These are phyloP conservation scores for Monopterus albus DNA, from an alignment of 2,113 vertebrate genomes.

Conservation along the genomic window DNA sequence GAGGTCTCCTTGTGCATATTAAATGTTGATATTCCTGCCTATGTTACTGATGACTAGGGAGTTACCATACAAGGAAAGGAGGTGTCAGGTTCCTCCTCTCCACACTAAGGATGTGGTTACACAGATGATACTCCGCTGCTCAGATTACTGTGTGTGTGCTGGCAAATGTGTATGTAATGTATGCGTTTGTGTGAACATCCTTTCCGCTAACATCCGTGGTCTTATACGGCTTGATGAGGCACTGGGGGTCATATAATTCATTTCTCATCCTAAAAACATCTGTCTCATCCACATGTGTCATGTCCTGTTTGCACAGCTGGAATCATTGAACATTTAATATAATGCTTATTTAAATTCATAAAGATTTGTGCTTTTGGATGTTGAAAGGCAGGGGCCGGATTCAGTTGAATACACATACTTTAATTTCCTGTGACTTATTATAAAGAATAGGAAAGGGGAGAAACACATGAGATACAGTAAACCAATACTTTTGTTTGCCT, in stretches of 20 bases:
- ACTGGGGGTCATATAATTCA: conserved; percentile 9
- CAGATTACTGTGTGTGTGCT: conserved; percentile 54
- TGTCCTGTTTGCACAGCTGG: conserved; percentile 15
- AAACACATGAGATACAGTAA: neutral
- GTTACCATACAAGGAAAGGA: conserved; percentile 55
- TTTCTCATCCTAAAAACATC: conserved; percentile 18
- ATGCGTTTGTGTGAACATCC: conserved; percentile 32
- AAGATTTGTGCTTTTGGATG: neutral
- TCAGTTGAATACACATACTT: neutral
- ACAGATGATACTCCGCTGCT: conserved; percentile 56
- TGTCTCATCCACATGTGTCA: conserved; percentile 28
- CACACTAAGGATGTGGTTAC: conserved; percentile 70
- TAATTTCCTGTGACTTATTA: neutral
- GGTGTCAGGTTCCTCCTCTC: conserved; percentile 59
- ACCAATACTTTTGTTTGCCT: neutral
- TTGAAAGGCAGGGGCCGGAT: neutral
- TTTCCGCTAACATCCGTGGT: conserved; percentile 33
- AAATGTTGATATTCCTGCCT: conserved; percentile 69
- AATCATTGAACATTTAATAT: conserved; percentile 6
- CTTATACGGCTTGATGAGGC: conserved; percentile 1
- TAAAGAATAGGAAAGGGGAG: neutral
- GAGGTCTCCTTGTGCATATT: conserved; percentile 69
- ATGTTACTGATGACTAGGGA: conserved; percentile 71
- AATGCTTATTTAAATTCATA: neutral
- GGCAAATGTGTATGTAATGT: conserved; percentile 31